Base-by-base conservation (phyloP, 2,113 vertebrate species). In the Nothoprocta perdicaria region DNA sequence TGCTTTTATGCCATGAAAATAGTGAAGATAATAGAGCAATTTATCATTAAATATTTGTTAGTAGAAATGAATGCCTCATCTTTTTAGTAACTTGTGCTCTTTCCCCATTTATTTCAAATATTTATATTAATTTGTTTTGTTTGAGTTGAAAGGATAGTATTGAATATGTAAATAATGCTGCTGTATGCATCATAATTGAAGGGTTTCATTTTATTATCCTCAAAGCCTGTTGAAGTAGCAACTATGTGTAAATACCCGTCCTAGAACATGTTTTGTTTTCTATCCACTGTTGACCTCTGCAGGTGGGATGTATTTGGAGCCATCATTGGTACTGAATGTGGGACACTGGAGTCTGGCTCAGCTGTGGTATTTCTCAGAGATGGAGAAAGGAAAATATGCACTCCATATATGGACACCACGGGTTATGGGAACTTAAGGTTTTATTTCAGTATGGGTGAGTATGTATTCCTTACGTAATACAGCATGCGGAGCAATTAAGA, bases 401-500 rank as follows among this genome's bases (percentile, higher is more conserved):
- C 99, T 23, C 99, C 99, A 0, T 99, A 98, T 93, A 97, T 99
- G 95, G 99, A 99, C 94, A 98, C 98, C 58, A 99, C 98, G 0
- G 97, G 98, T 52, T 99, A 98, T 26, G 99, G 99, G 82, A 99
- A 99, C 97, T 98, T 99, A 63, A 98, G 99, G 43, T 99, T 99
- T 97, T 97, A 99, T 97, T 99, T 99, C 58, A 97, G 97, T 66
- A 99, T 99, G 98, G 99, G 99, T 99, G 95, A 91, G 98, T 96
- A 88, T 60, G 53, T 87, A 35, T 50, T 72, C 67, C 57, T 90
- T n/a, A 46, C 24, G 46, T 31, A 74, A n/a, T 41, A 38, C 19
- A 65, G 46, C 18, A 33, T 3, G 9, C 26, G 67, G 12, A 45
- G 14, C 21, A 5, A 21, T 29, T 76, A 48, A 83, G 57, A 57